Evolutionary conservation across 2,797 vertebrate genomes (phyloP), one percentile per base, ranked within the genome.

Genomic region (Protonibea diacanthus): DNA sequence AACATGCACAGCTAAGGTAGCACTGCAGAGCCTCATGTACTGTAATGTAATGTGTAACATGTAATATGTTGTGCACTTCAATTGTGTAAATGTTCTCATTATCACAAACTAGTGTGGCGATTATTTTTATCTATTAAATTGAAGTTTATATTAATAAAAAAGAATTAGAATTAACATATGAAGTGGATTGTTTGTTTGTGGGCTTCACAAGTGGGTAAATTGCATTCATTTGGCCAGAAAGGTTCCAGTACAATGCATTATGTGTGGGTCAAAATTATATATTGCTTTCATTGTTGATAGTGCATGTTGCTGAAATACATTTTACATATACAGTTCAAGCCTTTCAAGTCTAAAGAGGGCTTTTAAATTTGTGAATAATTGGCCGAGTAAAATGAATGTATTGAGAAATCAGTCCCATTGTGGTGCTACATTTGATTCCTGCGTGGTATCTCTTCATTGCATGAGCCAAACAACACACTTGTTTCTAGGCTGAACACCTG

Each of bases 1-100:
- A 81, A 74, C 49, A 65, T 38, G 18, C 33, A 63, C 67, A 59
- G 59, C 23, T 47, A 38, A 76, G 58, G 66, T 60, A 64, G 53
- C 45, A 14, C 23, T 57, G 29, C 49, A 76, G 21, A 42, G 55
- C 59, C 23, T 38, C 63, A 51, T 56, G 44, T 38, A 71, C 59
- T 44, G 29, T 38, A 71, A 63, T 44, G 29, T 33, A 33, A 33
- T 7, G 6, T 33, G 29, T 7, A 33, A 33, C 67, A 62, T 56
- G 44, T 44, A 71, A 67, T 44, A 57, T 48, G 9, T 4, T 80
- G 53, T 47, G 51, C 6, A 14, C 20, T 59, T 64, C 21, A 12
- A 23, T 5, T 6, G 7, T 20, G 49, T 23, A 45, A 42, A 56
- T 62, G 45, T 25, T 71, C 21, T 47, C 18, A 75, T 66, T 57